Evolutionary conservation across 2,888 invertebrate genomes (phyloP), one percentile per base, ranked within the genome.

Genomic region (Hydroisotoma schaefferi): DNA sequence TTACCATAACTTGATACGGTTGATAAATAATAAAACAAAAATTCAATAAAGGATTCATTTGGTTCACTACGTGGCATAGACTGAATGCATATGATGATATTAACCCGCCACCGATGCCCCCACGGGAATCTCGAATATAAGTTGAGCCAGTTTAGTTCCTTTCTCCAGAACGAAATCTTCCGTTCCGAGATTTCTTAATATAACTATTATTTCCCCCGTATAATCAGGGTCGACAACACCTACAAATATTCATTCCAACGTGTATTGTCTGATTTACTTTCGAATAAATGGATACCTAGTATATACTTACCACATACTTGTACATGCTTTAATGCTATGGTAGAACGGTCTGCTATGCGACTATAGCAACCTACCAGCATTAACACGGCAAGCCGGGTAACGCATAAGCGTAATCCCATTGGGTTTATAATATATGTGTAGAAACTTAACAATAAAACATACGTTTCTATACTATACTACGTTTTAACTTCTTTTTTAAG

Each of bases 141-240:
- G 23, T 23, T 46, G 46, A 5, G 46, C 46, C 20, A 46, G 12
- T 23, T 10, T 3, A 20, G 4, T 23, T 23, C 23, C 23, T 4
- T 46, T 22, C 5, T 5, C 6, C 3, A 46, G 10, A 5, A 2
- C 25, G 20, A 46, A 46, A 6, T 22, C 2, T 6, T 10, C 25
- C 20, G 3, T 25, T 8, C 6, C 3, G 5, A 8, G 5, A 23
- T 46, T 46, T 6, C 3, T 4, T 3, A 46, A 25, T 18, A 46
- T 4, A 5, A 46, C 46, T 25, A 23, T 46, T 22, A 46, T 5
- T 46, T 46, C 46, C 2, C 46, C 46, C 6, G 22, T 25, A 15
- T 46, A 46, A 46, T 46, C 46, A 4, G 23, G 22, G 25, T 46
- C 46, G 6, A 46, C 25, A 4, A 46, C 46, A 5, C 46, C 46